These are phyloP conservation scores for Artemisiospiza belli DNA, from an alignment of 2,113 vertebrate genomes.

Conservation along the genomic window DNA sequence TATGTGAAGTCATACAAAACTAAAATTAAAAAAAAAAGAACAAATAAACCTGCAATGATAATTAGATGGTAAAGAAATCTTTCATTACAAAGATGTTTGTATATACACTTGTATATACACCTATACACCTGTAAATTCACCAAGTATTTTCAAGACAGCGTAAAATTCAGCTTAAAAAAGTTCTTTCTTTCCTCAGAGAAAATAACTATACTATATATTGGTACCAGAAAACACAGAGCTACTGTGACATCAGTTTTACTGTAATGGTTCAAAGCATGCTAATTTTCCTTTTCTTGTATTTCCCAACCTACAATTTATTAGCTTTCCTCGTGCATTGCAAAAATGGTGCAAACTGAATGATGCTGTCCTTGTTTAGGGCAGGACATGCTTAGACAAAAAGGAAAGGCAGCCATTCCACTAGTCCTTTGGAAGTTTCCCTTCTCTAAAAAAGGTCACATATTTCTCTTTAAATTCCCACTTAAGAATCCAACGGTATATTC, in stretches of 20 bases:
- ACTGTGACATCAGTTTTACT: not conserved
- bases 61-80: not conserved
- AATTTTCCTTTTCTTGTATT: not conserved
- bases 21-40: not conserved
- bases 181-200: not conserved
- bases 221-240: fast-evolving
- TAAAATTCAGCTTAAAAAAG: not conserved
- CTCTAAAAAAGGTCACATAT: not conserved
- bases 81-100: not conserved
- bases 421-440: not conserved
- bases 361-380: not conserved
- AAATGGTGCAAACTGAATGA: not conserved
- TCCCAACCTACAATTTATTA: not conserved
- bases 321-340: not conserved
- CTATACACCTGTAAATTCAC: not conserved
- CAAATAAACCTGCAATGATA: not conserved
- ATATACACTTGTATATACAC: too few relatives aligned
- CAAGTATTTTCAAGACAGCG: not conserved
- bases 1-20: not conserved
- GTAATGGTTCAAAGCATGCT: not conserved
- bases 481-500: not conserved
- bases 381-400: not conserved
- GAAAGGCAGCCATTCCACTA: not conserved
- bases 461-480: not conserved
- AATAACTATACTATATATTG: not conserved